Evolutionary conservation across 2,888 invertebrate genomes (phyloP), one percentile per base, ranked within the genome.

Genomic region (Julus scandinavius): DNA sequence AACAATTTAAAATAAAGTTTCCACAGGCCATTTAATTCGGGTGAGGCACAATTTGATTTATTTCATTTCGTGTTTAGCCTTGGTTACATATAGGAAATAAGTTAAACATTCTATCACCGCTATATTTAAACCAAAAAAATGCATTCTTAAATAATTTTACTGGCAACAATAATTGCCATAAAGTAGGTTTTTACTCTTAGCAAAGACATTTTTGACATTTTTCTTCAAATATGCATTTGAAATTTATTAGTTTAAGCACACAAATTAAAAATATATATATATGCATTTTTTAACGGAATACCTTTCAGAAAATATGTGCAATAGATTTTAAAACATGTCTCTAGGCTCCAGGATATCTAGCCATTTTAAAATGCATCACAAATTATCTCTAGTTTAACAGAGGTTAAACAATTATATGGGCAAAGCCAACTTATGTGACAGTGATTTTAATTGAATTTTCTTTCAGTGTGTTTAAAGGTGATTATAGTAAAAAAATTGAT

Each of bases 21-120:
- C 72, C 72, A 72, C 0, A 2, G 72, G 72, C 11, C 72, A 72
- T 72, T 80, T 80, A 80, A 38, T 80, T 80, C 38, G 80, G 80
- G 80, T 80, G 80, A 80, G 80, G 80, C 80, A 80, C 11, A 80
- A 38, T 80, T 72, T 80, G 38, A 80, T 80, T 13, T 80, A 29
- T 80, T 80, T 80, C 80, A 80, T 80, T 40, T 13, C 3, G 13
- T 2, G 80, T 38, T 80, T 40, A 80, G 15, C 80, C 80, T 80
- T 80, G 80, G 80, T 40, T 80, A 13, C 80, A 7, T 80, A 80
- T 40, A 13, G 80, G 29, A 80, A 80, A 80, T 80, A 38, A 80
- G 38, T 38, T 38, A 38, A 15, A 3, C 38, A 80, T 80, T 38
- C 15, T 38, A 15, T 80, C 38, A 80, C 38, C 80, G 13, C 80